These are phyloP conservation scores for Spisula subtruncata DNA, from an alignment of 2,888 invertebrate species.

Conservation along the genomic window DNA sequence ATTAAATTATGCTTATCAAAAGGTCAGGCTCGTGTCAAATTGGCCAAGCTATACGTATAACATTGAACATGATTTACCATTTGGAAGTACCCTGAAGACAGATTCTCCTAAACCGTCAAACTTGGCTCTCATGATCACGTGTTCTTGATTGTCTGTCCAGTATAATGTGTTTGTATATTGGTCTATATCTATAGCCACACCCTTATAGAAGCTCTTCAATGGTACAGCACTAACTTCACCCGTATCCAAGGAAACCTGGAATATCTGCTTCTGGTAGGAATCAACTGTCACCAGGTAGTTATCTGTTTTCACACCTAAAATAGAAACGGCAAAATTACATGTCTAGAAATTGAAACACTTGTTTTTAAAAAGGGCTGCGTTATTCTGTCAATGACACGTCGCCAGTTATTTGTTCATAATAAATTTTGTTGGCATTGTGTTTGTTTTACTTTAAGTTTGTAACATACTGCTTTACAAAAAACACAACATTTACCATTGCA, in stretches of 20 bases:
- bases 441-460: no score
- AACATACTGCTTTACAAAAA: no score
- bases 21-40: no score
- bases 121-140: slow-evolving; percentile 75
- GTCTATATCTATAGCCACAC: slow-evolving; percentile 95
- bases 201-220: slow-evolving; percentile 89
- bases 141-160: slow-evolving; percentile 92
- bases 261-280: slow-evolving; percentile 91
- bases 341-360: no score
- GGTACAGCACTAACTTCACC: slow-evolving; percentile 78
- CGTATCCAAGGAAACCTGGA: slow-evolving; percentile 93
- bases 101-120: slow-evolving; percentile 77
- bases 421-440: no score
- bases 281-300: slow-evolving; percentile 85
- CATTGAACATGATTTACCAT: slow-evolving; percentile 65
- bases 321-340: no score
- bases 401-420: no score
- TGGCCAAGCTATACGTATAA: no score
- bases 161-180: slow-evolving; percentile 91
- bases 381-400: no score
- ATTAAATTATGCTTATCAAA: no score
- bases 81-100: slow-evolving; percentile 71
- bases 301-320: slow-evolving; percentile 75
- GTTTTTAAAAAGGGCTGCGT: no score
- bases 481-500: no score